Percentiles rank a stretch among this genome's conserved stretches.
Conservation (phyloP, 2,113 vertebrate genomes). For the Hystrix brachyura region DNA sequence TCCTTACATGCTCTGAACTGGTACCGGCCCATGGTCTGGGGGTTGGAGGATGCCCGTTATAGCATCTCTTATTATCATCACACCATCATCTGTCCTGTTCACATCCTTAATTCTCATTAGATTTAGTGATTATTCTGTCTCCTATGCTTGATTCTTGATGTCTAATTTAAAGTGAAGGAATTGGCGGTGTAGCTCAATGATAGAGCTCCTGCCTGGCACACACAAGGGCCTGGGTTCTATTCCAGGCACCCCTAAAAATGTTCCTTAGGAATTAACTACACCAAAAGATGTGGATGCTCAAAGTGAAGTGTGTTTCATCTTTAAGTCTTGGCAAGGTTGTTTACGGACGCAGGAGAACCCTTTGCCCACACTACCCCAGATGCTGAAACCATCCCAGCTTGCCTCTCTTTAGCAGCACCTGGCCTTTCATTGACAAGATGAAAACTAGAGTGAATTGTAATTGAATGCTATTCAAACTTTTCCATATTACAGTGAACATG, state of each 20-base stretch:
- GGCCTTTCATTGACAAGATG: conserved; percentile 43
- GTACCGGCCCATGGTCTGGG: too few species aligned
- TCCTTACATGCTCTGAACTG: not conserved
- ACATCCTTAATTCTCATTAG: not conserved
- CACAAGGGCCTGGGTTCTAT: not conserved
- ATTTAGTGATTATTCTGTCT: not conserved
- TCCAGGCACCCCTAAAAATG: not conserved
- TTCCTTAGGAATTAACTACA: not conserved
- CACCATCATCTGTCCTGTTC: not conserved
- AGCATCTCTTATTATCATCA: not conserved
- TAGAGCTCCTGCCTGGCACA: not conserved
- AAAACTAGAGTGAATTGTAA: conserved; percentile 49
- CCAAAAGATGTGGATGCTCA: not conserved
- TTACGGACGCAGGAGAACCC: not conserved
- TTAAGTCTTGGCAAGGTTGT: not conserved
- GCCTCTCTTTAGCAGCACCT: not conserved
- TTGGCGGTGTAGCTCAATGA: not conserved
- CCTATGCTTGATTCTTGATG: not conserved
- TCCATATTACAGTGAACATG: conserved; percentile 71
- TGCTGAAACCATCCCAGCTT: not conserved
- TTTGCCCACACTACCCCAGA: not conserved
- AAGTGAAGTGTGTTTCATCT: not conserved
- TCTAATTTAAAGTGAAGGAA: not conserved
- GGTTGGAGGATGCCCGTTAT: too few species aligned
- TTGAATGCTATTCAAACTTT: conserved; percentile 54